Conservation (phyloP, 64 coral and sea anemone species). For the Exaiptasia diaphana region DNA sequence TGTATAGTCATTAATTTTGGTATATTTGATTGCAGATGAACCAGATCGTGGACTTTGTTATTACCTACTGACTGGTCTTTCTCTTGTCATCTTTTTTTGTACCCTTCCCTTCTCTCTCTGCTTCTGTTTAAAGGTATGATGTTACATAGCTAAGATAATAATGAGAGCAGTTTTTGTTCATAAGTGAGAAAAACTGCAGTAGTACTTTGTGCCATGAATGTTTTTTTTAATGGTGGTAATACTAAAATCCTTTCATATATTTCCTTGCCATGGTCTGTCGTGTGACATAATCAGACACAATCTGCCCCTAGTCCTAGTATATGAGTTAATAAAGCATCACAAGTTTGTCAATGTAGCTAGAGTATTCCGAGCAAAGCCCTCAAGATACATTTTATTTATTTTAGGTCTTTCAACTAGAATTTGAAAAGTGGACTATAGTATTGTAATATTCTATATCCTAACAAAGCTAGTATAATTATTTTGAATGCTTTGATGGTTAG, state of each 20-base stretch:
- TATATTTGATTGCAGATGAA: background rate
- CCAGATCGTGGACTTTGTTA: slow-evolving; percentile 44
- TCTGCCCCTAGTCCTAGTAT: background rate
- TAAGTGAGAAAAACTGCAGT: background rate
- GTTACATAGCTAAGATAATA: too few species aligned
- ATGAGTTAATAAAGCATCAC: background rate
- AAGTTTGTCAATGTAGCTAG: too few species aligned
- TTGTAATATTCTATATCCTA: background rate
- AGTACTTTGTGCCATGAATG: too few species aligned
- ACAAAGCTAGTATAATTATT: background rate
- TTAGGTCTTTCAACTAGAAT: too few species aligned
- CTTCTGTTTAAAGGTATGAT: slow-evolving; percentile 85
- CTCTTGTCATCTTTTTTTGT: slow-evolving; percentile 61
- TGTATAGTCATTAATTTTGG: too few species aligned
- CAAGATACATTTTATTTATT: too few species aligned
- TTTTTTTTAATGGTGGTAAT: background rate
- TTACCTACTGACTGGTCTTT: slow-evolving; percentile 61
- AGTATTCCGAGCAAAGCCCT: too few species aligned
- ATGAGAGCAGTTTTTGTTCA: too few species aligned
- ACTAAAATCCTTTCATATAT: background rate
- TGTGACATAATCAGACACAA: background rate
- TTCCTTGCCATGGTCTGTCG: background rate
- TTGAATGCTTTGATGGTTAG: background rate
- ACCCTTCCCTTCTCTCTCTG: slow-evolving; percentile 77
- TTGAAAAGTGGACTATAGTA: too few species aligned